phyloP scores from a whole-genome alignment of 2,113 vertebrate genomes.

The Eleginops maclovinus region DNA sequence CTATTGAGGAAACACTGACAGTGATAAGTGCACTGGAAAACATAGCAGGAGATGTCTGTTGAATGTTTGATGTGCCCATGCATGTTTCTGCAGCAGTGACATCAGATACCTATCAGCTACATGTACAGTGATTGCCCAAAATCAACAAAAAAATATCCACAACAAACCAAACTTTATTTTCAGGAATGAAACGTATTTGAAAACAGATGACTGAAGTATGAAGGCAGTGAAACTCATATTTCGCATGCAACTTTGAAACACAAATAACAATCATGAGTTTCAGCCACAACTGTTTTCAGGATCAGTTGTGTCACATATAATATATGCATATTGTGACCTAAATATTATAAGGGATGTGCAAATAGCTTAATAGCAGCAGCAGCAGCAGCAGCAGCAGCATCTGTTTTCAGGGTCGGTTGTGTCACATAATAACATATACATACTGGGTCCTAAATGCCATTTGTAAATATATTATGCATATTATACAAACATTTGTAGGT shows the following conservation, averaged over 20 bases:
- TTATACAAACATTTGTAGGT: neutral
- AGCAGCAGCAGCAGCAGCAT: too few relatives aligned
- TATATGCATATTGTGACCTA: neutral
- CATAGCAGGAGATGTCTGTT: slow-evolving; percentile 27
- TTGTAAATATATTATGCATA: neutral
- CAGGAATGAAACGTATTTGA: neutral
- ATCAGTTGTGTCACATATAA: neutral
- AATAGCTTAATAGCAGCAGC: too few relatives aligned
- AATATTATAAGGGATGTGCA: too few relatives aligned
- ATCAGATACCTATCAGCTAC: slow-evolving; percentile 18
- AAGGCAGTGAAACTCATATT: neutral
- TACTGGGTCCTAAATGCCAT: too few relatives aligned
- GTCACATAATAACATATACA: too few relatives aligned
- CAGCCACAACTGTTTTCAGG: neutral
- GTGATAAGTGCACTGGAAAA: slow-evolving; percentile 12
- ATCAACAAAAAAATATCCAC: neutral
- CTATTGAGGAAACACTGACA: slow-evolving; percentile 8
- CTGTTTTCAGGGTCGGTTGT: too few relatives aligned
- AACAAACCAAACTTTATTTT: slow-evolving; percentile 20
- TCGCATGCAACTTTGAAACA: slow-evolving; percentile 1
- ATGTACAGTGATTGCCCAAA: slow-evolving; percentile 7
- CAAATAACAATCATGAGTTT: neutral
- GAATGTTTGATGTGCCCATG: slow-evolving; percentile 50
- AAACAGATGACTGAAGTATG: neutral
- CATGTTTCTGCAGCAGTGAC: slow-evolving; percentile 21